phyloP scores from a whole-genome alignment of 2,113 vertebrate genomes.

The Stomatorhinus ivindoensis region DNA sequence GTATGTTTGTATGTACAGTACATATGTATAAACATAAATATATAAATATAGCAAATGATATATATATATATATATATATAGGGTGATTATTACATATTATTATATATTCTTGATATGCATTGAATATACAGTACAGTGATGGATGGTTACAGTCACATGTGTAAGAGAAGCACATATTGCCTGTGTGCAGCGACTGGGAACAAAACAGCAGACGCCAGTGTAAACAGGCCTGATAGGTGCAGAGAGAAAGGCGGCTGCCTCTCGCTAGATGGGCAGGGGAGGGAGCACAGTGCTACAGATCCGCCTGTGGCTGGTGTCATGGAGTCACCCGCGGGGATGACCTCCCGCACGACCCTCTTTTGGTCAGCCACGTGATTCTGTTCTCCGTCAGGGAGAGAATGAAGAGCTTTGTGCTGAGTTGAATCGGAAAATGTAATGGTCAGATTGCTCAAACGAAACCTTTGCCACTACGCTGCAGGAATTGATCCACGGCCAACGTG shows the following conservation, averaged over 20 bases:
- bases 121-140: neutral
- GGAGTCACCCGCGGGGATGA: neutral
- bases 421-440: neutral
- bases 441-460: neutral
- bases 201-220: neutral
- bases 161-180: neutral
- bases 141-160: neutral
- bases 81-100: neutral
- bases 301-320: neutral
- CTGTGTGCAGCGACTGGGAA: neutral
- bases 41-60: neutral
- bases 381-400: neutral
- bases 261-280: neutral
- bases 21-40: no score
- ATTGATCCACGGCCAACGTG: neutral
- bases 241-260: neutral
- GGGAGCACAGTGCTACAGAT: neutral
- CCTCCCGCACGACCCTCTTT: neutral
- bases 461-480: neutral
- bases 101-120: neutral
- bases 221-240: neutral
- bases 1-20: neutral
- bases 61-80: neutral
- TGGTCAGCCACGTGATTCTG: neutral
- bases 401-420: neutral